Conservation (phyloP, 2,797 vertebrate species). For the Oreochromis mossambicus region DNA sequence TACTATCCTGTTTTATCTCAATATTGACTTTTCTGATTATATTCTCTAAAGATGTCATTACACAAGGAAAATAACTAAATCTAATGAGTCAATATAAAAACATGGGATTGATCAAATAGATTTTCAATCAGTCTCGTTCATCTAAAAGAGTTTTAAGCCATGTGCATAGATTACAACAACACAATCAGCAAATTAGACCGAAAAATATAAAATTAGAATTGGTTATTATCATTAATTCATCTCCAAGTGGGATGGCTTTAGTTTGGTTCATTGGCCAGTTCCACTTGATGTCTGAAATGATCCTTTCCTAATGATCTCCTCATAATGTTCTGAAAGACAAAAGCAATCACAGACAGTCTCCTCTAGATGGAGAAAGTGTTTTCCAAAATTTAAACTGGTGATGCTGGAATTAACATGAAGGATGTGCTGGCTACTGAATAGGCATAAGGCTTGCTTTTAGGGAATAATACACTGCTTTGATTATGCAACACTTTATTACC, state of each 20-base stretch:
- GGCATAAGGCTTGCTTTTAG: neutral
- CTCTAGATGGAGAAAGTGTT: neutral
- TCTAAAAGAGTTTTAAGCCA: neutral
- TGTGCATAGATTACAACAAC: neutral
- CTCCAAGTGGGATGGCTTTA: constrained; percentile 36
- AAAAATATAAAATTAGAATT: constrained; percentile 8
- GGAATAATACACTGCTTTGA: neutral
- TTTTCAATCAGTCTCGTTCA: neutral
- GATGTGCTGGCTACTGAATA: neutral
- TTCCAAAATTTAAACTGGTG: neutral
- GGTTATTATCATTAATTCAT: constrained; percentile 41
- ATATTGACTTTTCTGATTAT: constrained; percentile 44
- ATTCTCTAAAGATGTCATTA: constrained; percentile 24
- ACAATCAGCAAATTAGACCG: constrained; percentile 9
- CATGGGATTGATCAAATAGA: constrained; percentile 22
- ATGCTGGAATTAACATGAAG: neutral
- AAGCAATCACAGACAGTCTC: constrained; percentile 1
- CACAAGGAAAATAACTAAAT: constrained; percentile 12
- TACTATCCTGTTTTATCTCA: constrained; percentile 25
- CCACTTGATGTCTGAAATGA: constrained; percentile 46
- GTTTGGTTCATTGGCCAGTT: constrained; percentile 45
- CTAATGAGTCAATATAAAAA: constrained; percentile 27
- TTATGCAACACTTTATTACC: neutral
- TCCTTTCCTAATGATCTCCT: constrained; percentile 49
- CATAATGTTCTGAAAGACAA: constrained; percentile 38